A percentile compares a stretch with the other conserved stretches of the same genome.
phyloP scores from a whole-genome alignment of 1,140 invertebrate genomes.

The Mamestra configurata region DNA sequence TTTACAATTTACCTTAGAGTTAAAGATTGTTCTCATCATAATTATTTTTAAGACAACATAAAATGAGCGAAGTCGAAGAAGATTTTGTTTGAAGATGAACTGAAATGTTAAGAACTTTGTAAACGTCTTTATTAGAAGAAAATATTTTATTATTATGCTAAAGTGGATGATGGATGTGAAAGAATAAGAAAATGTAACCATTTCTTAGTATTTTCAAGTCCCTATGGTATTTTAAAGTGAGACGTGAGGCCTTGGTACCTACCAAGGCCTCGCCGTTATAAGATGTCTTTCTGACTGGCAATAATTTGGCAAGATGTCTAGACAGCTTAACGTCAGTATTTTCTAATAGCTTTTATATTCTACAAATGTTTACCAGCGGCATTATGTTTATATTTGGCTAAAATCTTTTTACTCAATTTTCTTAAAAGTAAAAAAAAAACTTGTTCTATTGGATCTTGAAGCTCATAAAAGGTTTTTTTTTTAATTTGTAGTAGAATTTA shows the following conservation, averaged over 20 bases:
- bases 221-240: conserved; percentile 29
- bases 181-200: background rate
- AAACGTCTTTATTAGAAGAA: conserved; percentile 7
- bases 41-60: background rate
- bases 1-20: conserved; percentile 3
- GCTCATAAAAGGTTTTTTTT: background rate
- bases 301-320: conserved; percentile 44
- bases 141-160: background rate
- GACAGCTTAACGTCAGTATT: conserved; percentile 42
- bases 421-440: background rate
- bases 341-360: conserved; percentile 45
- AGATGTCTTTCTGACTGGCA: conserved; percentile 12
- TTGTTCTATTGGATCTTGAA: background rate
- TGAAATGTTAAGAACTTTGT: background rate
- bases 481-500: background rate
- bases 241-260: conserved; percentile 34
- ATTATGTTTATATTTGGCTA: conserved; percentile 9
- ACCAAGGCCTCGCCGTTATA: background rate
- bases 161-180: conserved; percentile 16
- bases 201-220: conserved; percentile 18
- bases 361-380: background rate
- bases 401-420: background rate
- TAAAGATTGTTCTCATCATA: background rate
- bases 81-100: background rate
- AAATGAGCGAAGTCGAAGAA: background rate